Evolutionary conservation across 2,113 vertebrate species (phyloP).

Genomic region (Ictalurus punctatus): DNA sequence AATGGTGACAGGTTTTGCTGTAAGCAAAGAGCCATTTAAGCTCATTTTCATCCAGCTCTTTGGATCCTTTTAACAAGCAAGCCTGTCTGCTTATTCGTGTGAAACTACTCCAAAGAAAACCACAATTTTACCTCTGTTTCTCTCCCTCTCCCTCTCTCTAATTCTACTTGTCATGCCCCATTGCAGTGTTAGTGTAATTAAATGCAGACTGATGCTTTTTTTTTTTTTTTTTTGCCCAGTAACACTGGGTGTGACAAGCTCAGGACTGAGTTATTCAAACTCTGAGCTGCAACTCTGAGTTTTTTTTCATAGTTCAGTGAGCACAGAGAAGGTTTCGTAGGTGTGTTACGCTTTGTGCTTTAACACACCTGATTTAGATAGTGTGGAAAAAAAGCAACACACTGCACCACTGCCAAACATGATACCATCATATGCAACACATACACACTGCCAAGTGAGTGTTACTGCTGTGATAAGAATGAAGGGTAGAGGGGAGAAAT

Average conservation of each 20-base stretch:
- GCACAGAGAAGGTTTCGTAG: background rate
- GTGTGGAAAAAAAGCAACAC: background rate
- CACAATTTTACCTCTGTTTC: background rate
- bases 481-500: background rate
- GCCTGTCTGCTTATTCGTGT: background rate
- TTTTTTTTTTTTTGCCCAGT: background rate
- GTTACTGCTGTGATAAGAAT: background rate
- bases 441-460: background rate
- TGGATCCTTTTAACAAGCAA: background rate
- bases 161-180: slow-evolving; percentile 10
- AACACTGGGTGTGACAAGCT: background rate
- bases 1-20: background rate
- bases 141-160: background rate
- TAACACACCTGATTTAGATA: background rate
- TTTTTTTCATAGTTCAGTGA: background rate
- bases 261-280: background rate
- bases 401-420: background rate
- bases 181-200: slow-evolving; percentile 41
- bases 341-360: background rate
- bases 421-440: background rate
- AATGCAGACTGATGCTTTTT: slow-evolving; percentile 27
- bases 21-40: background rate
- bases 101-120: background rate
- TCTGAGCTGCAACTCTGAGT: background rate
- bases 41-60: background rate